These are phyloP conservation scores for Beroe ovata DNA, from an alignment of 37 sponge, comb jelly and placozoan genomes.

Conservation along the genomic window DNA sequence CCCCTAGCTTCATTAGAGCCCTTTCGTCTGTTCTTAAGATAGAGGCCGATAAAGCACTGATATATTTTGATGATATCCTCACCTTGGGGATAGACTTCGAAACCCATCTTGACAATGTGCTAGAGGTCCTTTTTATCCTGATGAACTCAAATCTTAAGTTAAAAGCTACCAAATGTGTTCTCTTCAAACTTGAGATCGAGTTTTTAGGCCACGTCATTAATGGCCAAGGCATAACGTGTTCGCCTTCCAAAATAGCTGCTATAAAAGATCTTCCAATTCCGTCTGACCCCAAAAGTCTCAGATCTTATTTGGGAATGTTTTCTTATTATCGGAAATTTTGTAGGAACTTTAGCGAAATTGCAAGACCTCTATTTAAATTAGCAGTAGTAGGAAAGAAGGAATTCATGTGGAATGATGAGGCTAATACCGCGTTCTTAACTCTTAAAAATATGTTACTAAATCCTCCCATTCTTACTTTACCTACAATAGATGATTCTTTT, in stretches of 20 bases:
- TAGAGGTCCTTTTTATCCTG: background rate
- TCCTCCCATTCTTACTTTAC: slow-evolving; percentile 53
- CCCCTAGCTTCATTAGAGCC: slow-evolving; percentile 60
- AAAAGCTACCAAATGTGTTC: slow-evolving; percentile 67
- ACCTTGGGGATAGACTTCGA: slow-evolving; percentile 9
- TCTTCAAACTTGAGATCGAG: background rate
- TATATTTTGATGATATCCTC: slow-evolving; percentile 69
- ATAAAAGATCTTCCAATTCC: slow-evolving; percentile 48
- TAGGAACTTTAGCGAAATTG: slow-evolving; percentile 10
- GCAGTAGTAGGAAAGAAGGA: slow-evolving; percentile 6
- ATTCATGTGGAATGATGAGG: slow-evolving; percentile 44
- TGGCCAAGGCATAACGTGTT: slow-evolving; percentile 55
- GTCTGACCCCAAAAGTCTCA: background rate
- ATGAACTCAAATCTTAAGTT: slow-evolving; percentile 44
- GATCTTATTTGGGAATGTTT: slow-evolving; percentile 18
- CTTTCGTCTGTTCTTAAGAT: slow-evolving; percentile 34
- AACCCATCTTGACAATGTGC: slow-evolving; percentile 59
- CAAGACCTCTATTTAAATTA: slow-evolving; percentile 19
- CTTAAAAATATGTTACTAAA: background rate
- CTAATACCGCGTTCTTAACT: slow-evolving; percentile 5
- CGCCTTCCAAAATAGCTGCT: background rate
- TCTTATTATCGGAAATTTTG: slow-evolving; percentile 52
- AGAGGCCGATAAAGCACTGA: background rate
- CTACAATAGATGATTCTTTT: slow-evolving; percentile 29
- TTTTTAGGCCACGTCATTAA: slow-evolving; percentile 67